A percentile compares a stretch with the other conserved stretches of the same genome.
Evolutionary conservation across 2,797 vertebrate genomes (phyloP).

Genomic region (Rhabdophis nuchalis): DNA sequence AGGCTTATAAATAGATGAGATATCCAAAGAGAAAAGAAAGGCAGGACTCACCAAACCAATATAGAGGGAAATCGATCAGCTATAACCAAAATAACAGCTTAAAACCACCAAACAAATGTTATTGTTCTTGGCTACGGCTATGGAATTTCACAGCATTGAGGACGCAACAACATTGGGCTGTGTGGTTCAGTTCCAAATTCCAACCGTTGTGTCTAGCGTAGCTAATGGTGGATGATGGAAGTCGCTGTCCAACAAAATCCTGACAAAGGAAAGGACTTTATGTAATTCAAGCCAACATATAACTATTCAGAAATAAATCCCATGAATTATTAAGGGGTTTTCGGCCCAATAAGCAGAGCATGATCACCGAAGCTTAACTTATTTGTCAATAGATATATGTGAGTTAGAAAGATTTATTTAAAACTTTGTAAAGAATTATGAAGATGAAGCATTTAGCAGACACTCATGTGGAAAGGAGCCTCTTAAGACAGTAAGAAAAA

Average conservation of each 20-base stretch:
- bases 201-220: background rate
- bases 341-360: background rate
- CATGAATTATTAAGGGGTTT: background rate
- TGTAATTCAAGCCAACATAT: background rate
- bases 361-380: background rate
- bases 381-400: background rate
- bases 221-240: background rate
- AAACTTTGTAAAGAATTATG: background rate
- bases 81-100: background rate
- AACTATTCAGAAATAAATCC: background rate
- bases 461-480: background rate
- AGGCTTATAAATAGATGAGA: background rate
- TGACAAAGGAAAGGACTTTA: background rate
- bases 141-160: background rate
- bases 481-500: background rate
- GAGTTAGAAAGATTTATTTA: background rate
- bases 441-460: background rate
- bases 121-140: background rate
- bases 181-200: background rate
- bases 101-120: background rate
- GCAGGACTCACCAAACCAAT: background rate
- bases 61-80: background rate
- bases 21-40: background rate
- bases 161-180: background rate
- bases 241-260: background rate